phyloP scores from a whole-genome alignment of 2,797 vertebrate genomes.

The Spheniscus humboldti region DNA sequence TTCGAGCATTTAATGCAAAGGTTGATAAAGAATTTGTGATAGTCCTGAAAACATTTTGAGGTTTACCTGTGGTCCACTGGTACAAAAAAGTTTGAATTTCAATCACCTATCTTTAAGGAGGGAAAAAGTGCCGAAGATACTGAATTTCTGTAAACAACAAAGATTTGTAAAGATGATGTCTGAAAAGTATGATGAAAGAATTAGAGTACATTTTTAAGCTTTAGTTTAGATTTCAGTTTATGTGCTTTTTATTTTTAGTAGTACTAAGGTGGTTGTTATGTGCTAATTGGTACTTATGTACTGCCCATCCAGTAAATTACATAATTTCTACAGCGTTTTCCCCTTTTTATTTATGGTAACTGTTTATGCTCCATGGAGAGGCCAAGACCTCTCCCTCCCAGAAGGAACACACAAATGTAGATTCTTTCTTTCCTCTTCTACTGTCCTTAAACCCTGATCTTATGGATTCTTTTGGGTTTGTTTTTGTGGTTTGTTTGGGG shows the following conservation, averaged over 20 bases:
- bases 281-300: background rate
- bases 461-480: background rate
- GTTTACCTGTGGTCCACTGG: background rate
- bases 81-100: background rate
- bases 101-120: background rate
- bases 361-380: background rate
- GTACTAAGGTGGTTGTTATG: background rate
- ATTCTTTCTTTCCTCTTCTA: background rate
- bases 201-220: background rate
- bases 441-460: background rate
- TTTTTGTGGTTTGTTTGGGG: too few relatives aligned
- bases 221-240: background rate
- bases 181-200: background rate
- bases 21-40: background rate
- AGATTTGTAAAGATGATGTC: background rate
- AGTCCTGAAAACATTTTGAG: background rate
- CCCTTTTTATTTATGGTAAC: background rate
- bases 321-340: background rate
- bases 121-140: background rate
- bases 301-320: background rate
- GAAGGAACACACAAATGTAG: background rate
- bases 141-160: background rate
- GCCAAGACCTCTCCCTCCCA: background rate
- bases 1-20: fast-evolving
- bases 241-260: background rate